Base-by-base conservation (phyloP, 2,888 invertebrate genomes). In the Aelia acuminata region DNA sequence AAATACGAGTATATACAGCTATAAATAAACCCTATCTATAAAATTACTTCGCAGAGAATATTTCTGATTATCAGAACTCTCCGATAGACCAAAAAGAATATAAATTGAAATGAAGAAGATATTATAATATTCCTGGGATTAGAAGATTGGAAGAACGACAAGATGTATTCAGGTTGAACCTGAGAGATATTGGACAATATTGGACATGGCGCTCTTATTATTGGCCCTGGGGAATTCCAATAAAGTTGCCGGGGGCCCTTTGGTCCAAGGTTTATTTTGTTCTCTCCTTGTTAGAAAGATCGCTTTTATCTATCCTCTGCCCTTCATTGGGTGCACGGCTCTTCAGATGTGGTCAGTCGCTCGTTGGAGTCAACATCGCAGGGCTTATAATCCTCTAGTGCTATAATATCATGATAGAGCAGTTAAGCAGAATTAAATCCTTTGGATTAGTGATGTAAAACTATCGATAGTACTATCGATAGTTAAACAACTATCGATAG, bases 131-230 rank as follows among this genome's bases (percentile, higher is more conserved):
- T 4, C 15, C 4, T 35, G 0, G 31, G 20, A 35, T 70, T 35
- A 70, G 18, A 70, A 8, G 7, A n/a, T n/a, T n/a, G 3, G 20
- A 18, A 7, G 20, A 70, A 31, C 7, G 15, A 31, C 31, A 18
- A 70, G 63, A 70, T 70, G 63, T 70, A 70, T 70, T 70, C 63
- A 35, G 7, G 35, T 7, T 7, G 3, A 70, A 70, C 31, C 63
- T 70, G 63, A 35, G 31, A 70, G 63, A 70, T 80, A 80, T 80
- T 80, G 80, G 80, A 80, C 43, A 80, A 80, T 80, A 80, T 80
- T 39, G 80, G 80, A 80, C 80, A 80, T 47, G 43, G 43, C 80
- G 2, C n/a, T n/a, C 80, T 80, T 80, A 80, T 80, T 80, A 80
- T 80, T 80, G 43, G 43, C 80, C 80, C 43, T 80, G 39, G n/a